These are phyloP conservation scores for Penaeus monodon DNA, from an alignment of 2,888 invertebrate genomes.

Conservation along the genomic window DNA sequence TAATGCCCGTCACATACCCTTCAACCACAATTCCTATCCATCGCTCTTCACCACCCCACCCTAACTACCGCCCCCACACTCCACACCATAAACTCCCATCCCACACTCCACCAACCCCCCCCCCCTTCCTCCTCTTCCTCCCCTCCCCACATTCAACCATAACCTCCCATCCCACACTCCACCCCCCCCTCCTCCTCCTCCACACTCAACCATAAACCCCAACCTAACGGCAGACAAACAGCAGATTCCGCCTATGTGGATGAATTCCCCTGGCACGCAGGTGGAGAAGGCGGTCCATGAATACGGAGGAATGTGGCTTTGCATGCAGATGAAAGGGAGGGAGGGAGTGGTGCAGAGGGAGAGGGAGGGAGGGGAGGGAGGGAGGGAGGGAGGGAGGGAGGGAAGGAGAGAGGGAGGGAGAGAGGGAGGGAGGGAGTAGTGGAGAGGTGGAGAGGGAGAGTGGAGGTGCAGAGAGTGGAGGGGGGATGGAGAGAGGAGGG, in stretches of 20 bases:
- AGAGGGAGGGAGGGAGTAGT: not conserved
- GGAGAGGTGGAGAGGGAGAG: not conserved
- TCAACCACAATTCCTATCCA: not conserved
- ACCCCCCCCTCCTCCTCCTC: not conserved
- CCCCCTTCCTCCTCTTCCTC: too few relatives aligned
- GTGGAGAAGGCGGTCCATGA: too few relatives aligned
- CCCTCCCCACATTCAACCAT: rapidly evolving
- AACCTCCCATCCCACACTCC: not conserved
- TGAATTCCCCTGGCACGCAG: too few relatives aligned
- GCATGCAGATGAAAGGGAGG: not conserved
- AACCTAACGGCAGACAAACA: not conserved
- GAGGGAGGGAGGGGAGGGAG: not conserved
- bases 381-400: not conserved
- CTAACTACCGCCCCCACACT: too few relatives aligned
- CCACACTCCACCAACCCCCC: too few relatives aligned
- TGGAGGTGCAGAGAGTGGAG: not conserved
- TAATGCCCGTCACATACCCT: too few relatives aligned
- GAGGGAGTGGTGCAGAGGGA: too few relatives aligned
- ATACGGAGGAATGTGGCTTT: not conserved
- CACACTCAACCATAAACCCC: not conserved
- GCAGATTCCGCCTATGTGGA: too few relatives aligned
- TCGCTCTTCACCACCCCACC: not conserved
- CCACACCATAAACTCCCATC: too few relatives aligned
- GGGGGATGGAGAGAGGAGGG: not conserved
- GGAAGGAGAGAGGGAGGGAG: not conserved